Base-by-base conservation (phyloP, 2,797 vertebrate genomes). In the Pipistrellus kuhlii region DNA sequence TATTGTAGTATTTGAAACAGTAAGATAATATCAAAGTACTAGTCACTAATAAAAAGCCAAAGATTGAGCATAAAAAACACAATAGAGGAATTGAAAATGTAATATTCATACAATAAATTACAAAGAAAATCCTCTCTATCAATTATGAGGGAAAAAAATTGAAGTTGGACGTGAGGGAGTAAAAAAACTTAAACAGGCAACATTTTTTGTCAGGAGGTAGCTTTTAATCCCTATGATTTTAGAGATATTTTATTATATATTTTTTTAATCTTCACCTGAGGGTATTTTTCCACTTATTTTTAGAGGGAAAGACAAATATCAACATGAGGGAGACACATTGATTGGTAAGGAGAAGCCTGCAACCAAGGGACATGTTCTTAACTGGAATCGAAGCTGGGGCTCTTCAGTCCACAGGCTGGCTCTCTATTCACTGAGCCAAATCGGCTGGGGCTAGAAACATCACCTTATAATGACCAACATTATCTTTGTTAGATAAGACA, bases 111-210 rank as follows among this genome's bases (percentile, higher is more conserved):
- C 46, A 80, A n/a, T 75, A 92, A 83, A 20, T 57, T 77, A 51
- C 8, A 88, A 76, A 93, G 59, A 85, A 94, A 81, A 88, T 88
- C 53, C 25, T 88, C 48, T 71, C 3, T 4, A 88, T 83, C 27
- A 68, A 25, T 77, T 84, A 41, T n/a, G 53, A 92, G 46, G 14
- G 14, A 55, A 90, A 64, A 51, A 3, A 76, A 41, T 35, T 51
- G 76, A 62, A 18, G 53, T 66, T 20, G 27, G 55, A 71, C 11
- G 0, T 9, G 55, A 88, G 25, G n/a, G 9, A 68, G 3, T 25
- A 76, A 85, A 95, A 95, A 95, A 30, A 69, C 41, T 68, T 25
- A n/a, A 55, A 35, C 35, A 35, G 35, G 35, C 35, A 35, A 35
- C 35, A 35, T 35, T 35, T 68, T 85, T 48, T 95, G 71, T 68